Conservation (phyloP, 2,888 invertebrate genomes). For the Deilephila elpenor region DNA sequence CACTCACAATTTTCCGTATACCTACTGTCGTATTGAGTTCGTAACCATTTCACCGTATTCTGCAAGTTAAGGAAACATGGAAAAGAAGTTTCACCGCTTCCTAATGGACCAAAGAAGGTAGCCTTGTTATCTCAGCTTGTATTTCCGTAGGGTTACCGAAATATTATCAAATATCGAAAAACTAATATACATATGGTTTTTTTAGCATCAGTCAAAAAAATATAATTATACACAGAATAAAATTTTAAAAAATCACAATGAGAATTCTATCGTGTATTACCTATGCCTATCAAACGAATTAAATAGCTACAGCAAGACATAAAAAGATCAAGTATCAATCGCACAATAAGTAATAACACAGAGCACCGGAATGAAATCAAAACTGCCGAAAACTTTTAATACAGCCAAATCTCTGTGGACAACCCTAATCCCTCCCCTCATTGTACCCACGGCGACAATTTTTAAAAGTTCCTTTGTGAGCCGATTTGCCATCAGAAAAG, state of each 20-base stretch:
- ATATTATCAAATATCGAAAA: background rate
- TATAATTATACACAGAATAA: no score
- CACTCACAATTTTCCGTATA: background rate
- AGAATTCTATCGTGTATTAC: no score
- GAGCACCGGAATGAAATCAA: background rate
- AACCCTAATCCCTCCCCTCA: conserved; percentile 38
- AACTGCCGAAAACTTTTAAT: background rate
- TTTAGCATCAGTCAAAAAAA: no score
- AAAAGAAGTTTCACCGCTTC: conserved; percentile 17
- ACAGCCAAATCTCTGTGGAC: background rate
- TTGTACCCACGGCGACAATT: conserved; percentile 50
- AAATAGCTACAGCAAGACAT: background rate
- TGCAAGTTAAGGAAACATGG: background rate
- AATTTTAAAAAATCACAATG: no score
- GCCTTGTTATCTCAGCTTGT: background rate
- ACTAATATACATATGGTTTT: no score
- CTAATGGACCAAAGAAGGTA: conserved; percentile 18
- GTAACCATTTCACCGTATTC: background rate
- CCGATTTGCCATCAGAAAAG: conserved; percentile 49
- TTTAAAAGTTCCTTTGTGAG: conserved; percentile 53
- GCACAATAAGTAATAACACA: no score
- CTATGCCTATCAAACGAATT: background rate
- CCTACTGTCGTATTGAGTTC: background rate
- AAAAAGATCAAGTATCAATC: no score
- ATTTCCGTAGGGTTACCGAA: background rate